Conservation (phyloP, 1,140 invertebrate genomes). For the Mylabris phalerata region DNA sequence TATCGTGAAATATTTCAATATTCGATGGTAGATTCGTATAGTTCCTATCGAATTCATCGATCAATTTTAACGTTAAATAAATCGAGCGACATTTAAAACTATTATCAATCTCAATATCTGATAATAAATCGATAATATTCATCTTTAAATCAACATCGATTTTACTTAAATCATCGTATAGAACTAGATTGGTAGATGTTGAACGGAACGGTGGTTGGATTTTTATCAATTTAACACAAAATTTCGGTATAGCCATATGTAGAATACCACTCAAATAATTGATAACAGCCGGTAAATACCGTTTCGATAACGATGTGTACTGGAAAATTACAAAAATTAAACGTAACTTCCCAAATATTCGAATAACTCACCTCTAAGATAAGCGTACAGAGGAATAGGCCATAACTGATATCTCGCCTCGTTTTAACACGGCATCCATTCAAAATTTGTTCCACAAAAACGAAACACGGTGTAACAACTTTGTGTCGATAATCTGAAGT, state of each 20-base stretch:
- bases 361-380: conserved; percentile 58
- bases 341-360: background rate
- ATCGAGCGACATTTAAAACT: conserved; percentile 56
- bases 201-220: conserved; percentile 60
- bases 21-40: conserved; percentile 36
- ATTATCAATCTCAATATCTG: conserved; percentile 46
- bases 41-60: conserved; percentile 45
- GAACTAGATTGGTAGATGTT: conserved; percentile 49
- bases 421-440: conserved; percentile 53
- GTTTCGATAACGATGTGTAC: conserved; percentile 73
- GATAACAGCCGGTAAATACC: conserved; percentile 68
- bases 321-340: conserved; percentile 42
- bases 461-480: conserved; percentile 72
- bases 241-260: conserved; percentile 54
- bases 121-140: conserved; percentile 48
- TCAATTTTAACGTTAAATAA: conserved; percentile 47
- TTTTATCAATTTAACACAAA: conserved; percentile 48
- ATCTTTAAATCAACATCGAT: conserved; percentile 39
- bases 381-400: conserved; percentile 69
- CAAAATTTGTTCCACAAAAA: conserved; percentile 80
- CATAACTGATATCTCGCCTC: conserved; percentile 62
- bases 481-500: conserved; percentile 84
- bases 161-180: conserved; percentile 44
- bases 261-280: conserved; percentile 70
- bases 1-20: conserved; percentile 44